Evolutionary conservation across 2,888 invertebrate species (phyloP), one percentile per base, ranked within the genome.

Genomic region (Germaria angustata): DNA sequence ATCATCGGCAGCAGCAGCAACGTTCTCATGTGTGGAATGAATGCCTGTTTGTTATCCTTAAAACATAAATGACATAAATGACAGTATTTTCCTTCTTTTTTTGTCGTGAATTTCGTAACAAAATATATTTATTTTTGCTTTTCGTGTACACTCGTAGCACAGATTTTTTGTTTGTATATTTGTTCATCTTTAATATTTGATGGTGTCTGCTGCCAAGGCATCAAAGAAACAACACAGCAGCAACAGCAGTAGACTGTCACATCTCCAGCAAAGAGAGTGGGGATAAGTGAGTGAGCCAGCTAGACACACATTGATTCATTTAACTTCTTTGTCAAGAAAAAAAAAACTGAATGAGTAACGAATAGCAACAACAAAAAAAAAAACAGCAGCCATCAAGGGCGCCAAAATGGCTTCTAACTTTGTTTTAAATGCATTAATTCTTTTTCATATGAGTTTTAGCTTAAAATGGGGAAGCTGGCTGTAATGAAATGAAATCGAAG

Each of bases 351-450:
- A 55, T 20, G 34, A 63, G 28, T 20, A 44, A 44, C 7, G 41
- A 44, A 11, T 11, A 51, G n/a, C n/a, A 11, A 49, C 13, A 7
- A 39, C 39, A 39, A 49, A 46, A 53, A 22, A n/a, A 36, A 36
- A 53, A 46, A 11, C 36, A 65, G 59, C 72, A 71, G 82, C 75
- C 82, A 75, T 79, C 69, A 79, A 75, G 75, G 82, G 78, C 78
- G 82, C 82, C 82, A 79, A 75, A 82, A 82, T 82, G 82, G 78
- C 78, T 82, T 82, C 82, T 79, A 82, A 82, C 78, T 82, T 82
- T 82, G 78, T 75, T 82, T 79, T 82, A 75, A 82, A 82, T 82
- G 82, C 82, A 82, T 82, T 82, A 82, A 79, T 82, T 82, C 72
- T 65, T 78, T 24, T 73, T 66, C 72, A 71, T 66, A 59, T 57